Evolutionary conservation across 2,888 invertebrate genomes (phyloP).

Genomic region (Ctenicera cuprea): DNA sequence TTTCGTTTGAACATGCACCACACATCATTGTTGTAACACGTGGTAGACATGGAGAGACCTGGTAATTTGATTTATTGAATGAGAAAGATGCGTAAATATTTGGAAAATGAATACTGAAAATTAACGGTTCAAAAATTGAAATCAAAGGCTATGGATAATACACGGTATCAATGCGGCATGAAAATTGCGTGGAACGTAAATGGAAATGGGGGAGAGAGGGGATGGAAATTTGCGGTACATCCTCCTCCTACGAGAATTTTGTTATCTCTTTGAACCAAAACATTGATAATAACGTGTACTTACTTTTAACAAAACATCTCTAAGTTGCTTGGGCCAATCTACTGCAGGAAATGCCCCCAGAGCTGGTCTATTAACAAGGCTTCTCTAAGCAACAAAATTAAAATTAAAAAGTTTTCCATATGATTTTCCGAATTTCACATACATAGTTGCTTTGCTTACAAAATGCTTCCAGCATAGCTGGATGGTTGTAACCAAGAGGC

Average conservation of each 20-base stretch:
- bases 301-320: conserved; percentile 80
- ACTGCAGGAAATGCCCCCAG: conserved; percentile 93
- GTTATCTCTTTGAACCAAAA: too few relatives aligned
- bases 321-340: conserved; percentile 89
- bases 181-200: too few relatives aligned
- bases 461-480: conserved; percentile 85
- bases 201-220: too few relatives aligned
- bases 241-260: too few relatives aligned
- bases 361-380: conserved; percentile 95
- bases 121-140: too few relatives aligned
- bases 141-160: too few relatives aligned
- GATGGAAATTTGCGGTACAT: too few relatives aligned
- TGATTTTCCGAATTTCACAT: conserved; percentile 59
- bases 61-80: conserved; percentile 45
- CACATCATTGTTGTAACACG: conserved; percentile 97
- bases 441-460: conserved; percentile 85
- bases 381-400: conserved; percentile 75
- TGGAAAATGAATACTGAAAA: too few relatives aligned
- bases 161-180: too few relatives aligned
- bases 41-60: conserved; percentile 89
- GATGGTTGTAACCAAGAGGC: conserved; percentile 96
- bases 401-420: too few relatives aligned
- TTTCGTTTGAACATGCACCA: conserved; percentile 97
- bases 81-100: too few relatives aligned
- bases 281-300: too few relatives aligned